Evolutionary conservation across 2,888 invertebrate genomes (phyloP).

Genomic region (Zhengitettix transpicula): DNA sequence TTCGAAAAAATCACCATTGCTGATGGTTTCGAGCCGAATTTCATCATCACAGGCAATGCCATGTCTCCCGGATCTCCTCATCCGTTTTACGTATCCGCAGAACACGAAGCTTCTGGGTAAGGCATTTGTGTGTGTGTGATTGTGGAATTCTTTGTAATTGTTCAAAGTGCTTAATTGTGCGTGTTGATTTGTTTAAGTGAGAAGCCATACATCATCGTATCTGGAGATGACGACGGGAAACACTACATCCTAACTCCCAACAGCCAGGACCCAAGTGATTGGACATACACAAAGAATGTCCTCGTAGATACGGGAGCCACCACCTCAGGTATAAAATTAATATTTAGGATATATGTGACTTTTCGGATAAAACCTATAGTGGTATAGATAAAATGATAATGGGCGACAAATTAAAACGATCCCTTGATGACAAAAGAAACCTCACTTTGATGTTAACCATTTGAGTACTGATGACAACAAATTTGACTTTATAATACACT

Average conservation of each 20-base stretch:
- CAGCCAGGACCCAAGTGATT: conserved; percentile 16
- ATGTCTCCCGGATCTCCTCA: conserved; percentile 19
- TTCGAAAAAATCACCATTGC: conserved; percentile 15
- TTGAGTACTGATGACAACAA: too few relatives aligned
- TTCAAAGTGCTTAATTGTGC: not conserved
- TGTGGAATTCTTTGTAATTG: too few relatives aligned
- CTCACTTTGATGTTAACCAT: too few relatives aligned
- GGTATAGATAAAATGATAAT: too few relatives aligned
- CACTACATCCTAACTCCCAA: conserved; percentile 17
- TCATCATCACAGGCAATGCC: conserved; percentile 15
- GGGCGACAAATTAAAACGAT: too few relatives aligned
- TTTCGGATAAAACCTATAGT: too few relatives aligned
- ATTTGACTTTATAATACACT: too few relatives aligned
- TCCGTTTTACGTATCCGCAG: conserved; percentile 16
- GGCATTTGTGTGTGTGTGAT: conserved; percentile 7
- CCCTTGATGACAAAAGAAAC: too few relatives aligned
- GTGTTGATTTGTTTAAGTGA: not conserved
- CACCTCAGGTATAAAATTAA: conserved; percentile 15
- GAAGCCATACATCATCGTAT: conserved; percentile 19
- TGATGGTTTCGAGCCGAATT: conserved; percentile 16
- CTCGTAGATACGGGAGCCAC: conserved; percentile 16
- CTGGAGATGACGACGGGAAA: conserved; percentile 20
- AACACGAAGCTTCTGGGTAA: conserved; percentile 14
- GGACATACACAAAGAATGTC: conserved; percentile 16
- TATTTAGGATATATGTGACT: too few relatives aligned